Conservation (phyloP, 2,888 invertebrate genomes). For the Cheilosia urbana region DNA sequence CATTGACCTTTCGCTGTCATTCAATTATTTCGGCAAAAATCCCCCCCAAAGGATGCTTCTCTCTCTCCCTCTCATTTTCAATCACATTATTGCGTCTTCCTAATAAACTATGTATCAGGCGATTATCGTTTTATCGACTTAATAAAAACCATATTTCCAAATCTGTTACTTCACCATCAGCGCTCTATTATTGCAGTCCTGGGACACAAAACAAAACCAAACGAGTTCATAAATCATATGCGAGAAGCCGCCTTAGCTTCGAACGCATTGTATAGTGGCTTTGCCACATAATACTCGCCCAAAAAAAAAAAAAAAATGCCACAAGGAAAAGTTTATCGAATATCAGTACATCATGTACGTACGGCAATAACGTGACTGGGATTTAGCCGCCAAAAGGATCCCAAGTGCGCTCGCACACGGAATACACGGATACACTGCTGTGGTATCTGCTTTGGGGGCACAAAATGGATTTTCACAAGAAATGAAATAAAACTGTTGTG, state of each 20-base stretch:
- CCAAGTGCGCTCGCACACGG: conserved; percentile 30
- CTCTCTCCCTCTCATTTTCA: conserved; percentile 5
- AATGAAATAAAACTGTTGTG: conserved; percentile 49
- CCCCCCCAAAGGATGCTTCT: conserved; percentile 14
- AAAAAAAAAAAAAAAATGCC: conserved; percentile 1
- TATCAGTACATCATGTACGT: conserved; percentile 66
- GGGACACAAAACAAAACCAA: conserved; percentile 64
- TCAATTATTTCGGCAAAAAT: conserved; percentile 40
- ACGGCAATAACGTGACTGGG: conserved; percentile 69
- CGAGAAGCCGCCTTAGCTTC: conserved; percentile 21
- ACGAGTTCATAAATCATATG: conserved; percentile 70
- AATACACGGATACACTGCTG: conserved; percentile 1
- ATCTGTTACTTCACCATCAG: conserved; percentile 57
- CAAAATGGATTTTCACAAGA: conserved; percentile 59
- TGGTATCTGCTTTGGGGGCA: not conserved
- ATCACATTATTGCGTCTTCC: conserved; percentile 45
- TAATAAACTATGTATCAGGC: conserved; percentile 50
- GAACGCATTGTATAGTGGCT: conserved; percentile 59
- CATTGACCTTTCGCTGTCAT: conserved; percentile 52
- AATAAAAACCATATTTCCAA: conserved; percentile 64
- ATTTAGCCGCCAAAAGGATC: conserved; percentile 44
- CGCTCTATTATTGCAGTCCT: conserved; percentile 55
- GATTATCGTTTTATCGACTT: conserved; percentile 67
- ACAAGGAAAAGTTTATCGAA: conserved; percentile 63
- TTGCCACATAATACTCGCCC: conserved; percentile 60